A percentile compares a stretch with the other conserved stretches of the same genome.
These are phyloP conservation scores for Zoanthus sansibaricus DNA, from an alignment of 92 coral and sea anemone genomes.

Conservation along the genomic window DNA sequence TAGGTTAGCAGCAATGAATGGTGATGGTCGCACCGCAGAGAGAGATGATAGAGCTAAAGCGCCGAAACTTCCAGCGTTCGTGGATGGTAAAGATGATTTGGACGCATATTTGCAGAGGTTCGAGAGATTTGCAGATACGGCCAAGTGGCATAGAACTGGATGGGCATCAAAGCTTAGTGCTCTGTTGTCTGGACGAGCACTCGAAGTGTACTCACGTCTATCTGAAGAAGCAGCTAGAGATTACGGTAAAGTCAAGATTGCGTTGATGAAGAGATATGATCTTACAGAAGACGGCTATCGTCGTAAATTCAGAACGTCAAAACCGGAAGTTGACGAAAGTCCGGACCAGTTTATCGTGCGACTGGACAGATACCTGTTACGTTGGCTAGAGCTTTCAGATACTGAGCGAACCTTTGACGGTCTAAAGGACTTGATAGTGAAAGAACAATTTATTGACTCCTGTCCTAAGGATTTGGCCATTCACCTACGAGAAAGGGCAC, in stretches of 20 bases:
- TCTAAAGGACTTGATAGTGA: slow-evolving; percentile 53
- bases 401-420: slow-evolving; percentile 45
- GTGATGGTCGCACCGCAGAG: too few species aligned
- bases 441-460: slow-evolving; percentile 63
- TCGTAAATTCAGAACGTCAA: slow-evolving; percentile 45
- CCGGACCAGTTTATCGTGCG: slow-evolving; percentile 59
- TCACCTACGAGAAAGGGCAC: slow-evolving; percentile 58
- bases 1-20: not conserved
- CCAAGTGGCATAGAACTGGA: slow-evolving; percentile 46
- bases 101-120: slow-evolving; percentile 63
- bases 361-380: slow-evolving; percentile 15
- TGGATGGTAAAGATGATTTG: slow-evolving; percentile 65
- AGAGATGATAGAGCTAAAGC: slow-evolving; percentile 37
- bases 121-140: slow-evolving; percentile 57
- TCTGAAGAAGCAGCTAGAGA: slow-evolving; percentile 55
- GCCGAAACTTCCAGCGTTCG: slow-evolving; percentile 68
- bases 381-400: slow-evolving; percentile 62
- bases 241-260: slow-evolving; percentile 56
- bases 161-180: slow-evolving; percentile 69
- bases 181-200: slow-evolving; percentile 61
- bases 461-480: slow-evolving; percentile 56
- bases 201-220: slow-evolving; percentile 68
- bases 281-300: slow-evolving; percentile 63
- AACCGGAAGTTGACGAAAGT: slow-evolving; percentile 54
- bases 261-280: slow-evolving; percentile 63